Conservation (phyloP, 2,113 vertebrate genomes). For the Carassius gibelio region DNA sequence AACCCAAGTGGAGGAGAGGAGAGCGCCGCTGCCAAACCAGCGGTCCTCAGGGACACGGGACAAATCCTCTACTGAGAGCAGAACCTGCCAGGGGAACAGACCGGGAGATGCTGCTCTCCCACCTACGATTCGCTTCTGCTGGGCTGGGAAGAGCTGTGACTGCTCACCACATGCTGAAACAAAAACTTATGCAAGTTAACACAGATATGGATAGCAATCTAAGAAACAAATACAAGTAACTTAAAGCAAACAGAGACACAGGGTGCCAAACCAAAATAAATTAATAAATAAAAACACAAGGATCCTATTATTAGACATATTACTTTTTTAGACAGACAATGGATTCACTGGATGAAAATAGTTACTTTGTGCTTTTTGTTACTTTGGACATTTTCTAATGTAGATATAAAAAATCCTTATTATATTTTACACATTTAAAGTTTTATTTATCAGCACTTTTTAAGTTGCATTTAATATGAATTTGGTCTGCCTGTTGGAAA, state of each 20-base stretch:
- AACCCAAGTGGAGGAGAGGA: conserved; percentile 89
- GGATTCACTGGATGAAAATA: neutral
- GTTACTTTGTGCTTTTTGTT: neutral
- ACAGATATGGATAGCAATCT: neutral
- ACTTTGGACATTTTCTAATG: neutral
- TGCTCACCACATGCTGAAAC: conserved; percentile 76
- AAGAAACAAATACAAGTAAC: neutral
- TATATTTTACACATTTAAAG: neutral
- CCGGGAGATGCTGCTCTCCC: conserved; percentile 83
- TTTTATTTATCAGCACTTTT: neutral
- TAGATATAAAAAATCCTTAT: neutral
- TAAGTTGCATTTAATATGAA: neutral
- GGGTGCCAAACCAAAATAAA: neutral
- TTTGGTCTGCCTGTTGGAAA: neutral
- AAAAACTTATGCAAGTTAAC: conserved; percentile 18
- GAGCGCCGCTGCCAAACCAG: conserved; percentile 95
- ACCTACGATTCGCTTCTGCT: conserved; percentile 90
- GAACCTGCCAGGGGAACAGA: conserved; percentile 93
- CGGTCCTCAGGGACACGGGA: conserved; percentile 87
- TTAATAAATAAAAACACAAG: neutral
- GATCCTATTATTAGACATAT: neutral
- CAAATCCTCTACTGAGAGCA: conserved; percentile 89
- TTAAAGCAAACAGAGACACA: neutral
- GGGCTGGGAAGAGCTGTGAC: conserved; percentile 74
- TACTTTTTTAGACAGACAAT: neutral